Percentiles rank a stretch among this genome's conserved stretches.
These are phyloP conservation scores for Ethmia dodecea DNA, from an alignment of 2,888 invertebrate genomes.

Conservation along the genomic window DNA sequence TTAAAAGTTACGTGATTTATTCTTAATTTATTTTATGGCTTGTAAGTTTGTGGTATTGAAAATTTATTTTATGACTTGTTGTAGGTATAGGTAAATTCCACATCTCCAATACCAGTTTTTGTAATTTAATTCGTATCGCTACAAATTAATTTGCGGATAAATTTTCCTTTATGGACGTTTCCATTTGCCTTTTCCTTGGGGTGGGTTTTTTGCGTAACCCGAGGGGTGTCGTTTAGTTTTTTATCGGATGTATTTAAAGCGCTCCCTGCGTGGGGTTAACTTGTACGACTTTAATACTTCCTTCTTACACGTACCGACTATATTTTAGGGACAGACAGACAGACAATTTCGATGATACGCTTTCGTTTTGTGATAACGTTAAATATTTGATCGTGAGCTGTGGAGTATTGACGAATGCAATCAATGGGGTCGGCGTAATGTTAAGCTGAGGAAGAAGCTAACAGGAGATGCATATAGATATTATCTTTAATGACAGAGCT, in stretches of 20 bases:
- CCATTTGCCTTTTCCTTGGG: slow-evolving; percentile 47
- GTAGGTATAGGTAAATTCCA: too few species aligned
- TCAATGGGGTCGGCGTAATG: too few species aligned
- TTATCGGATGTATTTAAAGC: slow-evolving; percentile 74
- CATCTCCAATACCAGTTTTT: neutral
- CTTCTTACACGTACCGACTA: slow-evolving; percentile 50
- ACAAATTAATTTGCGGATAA: slow-evolving; percentile 76
- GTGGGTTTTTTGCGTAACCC: slow-evolving; percentile 42
- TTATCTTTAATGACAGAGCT: too few species aligned
- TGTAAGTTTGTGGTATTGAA: too few species aligned
- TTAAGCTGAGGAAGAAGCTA: too few species aligned
- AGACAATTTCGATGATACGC: slow-evolving; percentile 19
- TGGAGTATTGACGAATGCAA: too few species aligned
- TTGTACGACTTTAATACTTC: slow-evolving; percentile 71
- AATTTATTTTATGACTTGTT: too few species aligned
- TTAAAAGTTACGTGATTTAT: too few species aligned
- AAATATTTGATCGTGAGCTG: neutral
- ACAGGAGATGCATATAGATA: too few species aligned
- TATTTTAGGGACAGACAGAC: slow-evolving; percentile 27
- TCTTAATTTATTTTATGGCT: too few species aligned
- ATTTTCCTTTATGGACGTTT: slow-evolving; percentile 69
- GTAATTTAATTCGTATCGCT: slow-evolving; percentile 52
- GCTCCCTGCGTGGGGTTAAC: slow-evolving; percentile 53
- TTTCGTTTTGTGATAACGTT: slow-evolving; percentile 9
- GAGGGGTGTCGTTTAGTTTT: slow-evolving; percentile 67